phyloP scores from a whole-genome alignment of 2,797 vertebrate species.

The Lateolabrax maculatus region DNA sequence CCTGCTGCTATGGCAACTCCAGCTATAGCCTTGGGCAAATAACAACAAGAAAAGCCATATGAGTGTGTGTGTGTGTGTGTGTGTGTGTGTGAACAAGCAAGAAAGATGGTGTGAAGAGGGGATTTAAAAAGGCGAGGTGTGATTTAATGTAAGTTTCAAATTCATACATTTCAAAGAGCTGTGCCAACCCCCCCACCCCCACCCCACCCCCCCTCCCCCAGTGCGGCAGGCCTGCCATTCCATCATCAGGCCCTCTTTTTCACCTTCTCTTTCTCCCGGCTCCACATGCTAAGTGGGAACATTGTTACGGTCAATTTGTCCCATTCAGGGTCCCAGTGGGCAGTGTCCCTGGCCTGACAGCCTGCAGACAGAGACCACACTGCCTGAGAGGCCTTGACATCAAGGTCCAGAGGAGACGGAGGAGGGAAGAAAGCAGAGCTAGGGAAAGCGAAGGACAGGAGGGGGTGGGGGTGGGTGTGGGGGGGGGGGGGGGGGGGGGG shows the following conservation, averaged over 20 bases:
- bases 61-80: constrained; percentile 7
- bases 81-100: neutral
- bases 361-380: constrained; percentile 83
- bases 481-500: constrained; percentile 3
- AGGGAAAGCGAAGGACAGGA: constrained; percentile 45
- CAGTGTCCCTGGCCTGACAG: constrained; percentile 83
- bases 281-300: constrained; percentile 88
- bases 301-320: constrained; percentile 89
- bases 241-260: constrained; percentile 78
- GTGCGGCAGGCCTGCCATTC: constrained; percentile 65
- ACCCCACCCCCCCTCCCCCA: neutral
- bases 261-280: constrained; percentile 83
- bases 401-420: constrained; percentile 66
- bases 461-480: constrained; percentile 24
- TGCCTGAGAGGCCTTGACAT: constrained; percentile 84
- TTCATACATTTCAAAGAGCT: constrained; percentile 64
- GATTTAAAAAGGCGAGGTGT: constrained; percentile 42
- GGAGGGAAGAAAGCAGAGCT: neutral
- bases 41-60: constrained; percentile 66
- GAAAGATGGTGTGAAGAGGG: constrained; percentile 12
- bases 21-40: constrained; percentile 76
- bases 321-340: constrained; percentile 88
- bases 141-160: constrained; percentile 63
- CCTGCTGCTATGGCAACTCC: constrained; percentile 77
- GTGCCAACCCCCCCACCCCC: constrained; percentile 5